A percentile compares a stretch with the other conserved stretches of the same genome.
Evolutionary conservation across 2,888 invertebrate species (phyloP).

Genomic region (Metacarcinus magister): DNA sequence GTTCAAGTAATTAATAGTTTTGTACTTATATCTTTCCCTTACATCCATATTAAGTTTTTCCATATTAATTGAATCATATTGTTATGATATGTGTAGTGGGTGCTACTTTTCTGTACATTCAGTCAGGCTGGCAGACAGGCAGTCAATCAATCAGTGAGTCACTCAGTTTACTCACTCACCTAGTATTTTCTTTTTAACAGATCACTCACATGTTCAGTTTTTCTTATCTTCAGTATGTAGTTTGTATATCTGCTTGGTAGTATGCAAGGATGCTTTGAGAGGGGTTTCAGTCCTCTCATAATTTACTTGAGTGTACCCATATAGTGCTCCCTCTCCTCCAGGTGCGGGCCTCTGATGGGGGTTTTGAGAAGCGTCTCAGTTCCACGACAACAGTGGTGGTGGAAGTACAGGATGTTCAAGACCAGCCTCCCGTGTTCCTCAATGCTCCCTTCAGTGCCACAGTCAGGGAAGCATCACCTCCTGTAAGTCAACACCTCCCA

Average conservation of each 20-base stretch:
- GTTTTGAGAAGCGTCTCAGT: conserved; percentile 85
- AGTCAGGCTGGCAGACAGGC: neutral
- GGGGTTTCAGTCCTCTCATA: neutral
- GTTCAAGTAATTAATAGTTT: neutral
- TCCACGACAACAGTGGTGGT: conserved; percentile 91
- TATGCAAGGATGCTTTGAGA: neutral
- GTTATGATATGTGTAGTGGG: neutral
- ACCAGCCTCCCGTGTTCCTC: conserved; percentile 92
- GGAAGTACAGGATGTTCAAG: conserved; percentile 91
- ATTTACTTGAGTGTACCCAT: neutral
- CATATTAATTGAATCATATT: neutral
- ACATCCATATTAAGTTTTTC: neutral
- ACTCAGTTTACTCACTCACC: neutral
- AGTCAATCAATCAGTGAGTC: neutral
- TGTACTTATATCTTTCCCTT: neutral
- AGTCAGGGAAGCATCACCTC: conserved; percentile 90
- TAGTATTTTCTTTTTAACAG: no score
- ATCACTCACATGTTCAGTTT: neutral
- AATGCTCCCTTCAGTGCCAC: conserved; percentile 92
- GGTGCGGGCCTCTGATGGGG: conserved; percentile 85
- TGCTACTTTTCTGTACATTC: neutral
- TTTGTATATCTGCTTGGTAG: neutral
- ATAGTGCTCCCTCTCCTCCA: conserved; percentile 15
- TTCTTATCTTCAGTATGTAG: neutral
- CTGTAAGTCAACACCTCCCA: conserved; percentile 85